These are phyloP conservation scores for Tachysurus vachellii DNA, from an alignment of 2,113 vertebrate species.

Conservation along the genomic window DNA sequence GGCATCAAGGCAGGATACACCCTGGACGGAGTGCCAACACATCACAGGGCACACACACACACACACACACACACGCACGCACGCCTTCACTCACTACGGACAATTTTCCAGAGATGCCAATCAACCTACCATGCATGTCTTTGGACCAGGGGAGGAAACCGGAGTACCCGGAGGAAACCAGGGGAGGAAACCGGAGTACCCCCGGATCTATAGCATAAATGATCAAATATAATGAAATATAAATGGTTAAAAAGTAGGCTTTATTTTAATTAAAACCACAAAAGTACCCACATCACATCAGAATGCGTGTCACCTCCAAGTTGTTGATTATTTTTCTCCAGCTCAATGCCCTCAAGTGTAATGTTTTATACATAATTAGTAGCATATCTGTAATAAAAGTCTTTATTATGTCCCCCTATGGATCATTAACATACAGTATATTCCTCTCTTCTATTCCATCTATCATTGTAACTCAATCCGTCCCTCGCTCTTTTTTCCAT, in stretches of 20 bases:
- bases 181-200: too few relatives aligned
- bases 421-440: not conserved
- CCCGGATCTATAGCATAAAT: not conserved
- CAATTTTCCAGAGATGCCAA: too few relatives aligned
- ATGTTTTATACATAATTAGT: not conserved
- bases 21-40: too few relatives aligned
- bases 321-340: not conserved
- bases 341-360: not conserved
- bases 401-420: not conserved
- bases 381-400: not conserved
- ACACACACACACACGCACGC: too few relatives aligned
- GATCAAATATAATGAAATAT: too few relatives aligned
- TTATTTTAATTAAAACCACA: not conserved
- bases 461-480: conserved; percentile 61
- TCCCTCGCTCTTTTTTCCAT: conserved; percentile 47
- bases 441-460: conserved; percentile 41
- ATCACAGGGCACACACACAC: too few relatives aligned
- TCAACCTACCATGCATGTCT: too few relatives aligned
- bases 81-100: too few relatives aligned
- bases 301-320: not conserved
- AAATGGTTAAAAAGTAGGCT: not conserved
- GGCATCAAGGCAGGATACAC: too few relatives aligned
- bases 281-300: not conserved
- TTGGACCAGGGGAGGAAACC: too few relatives aligned
- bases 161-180: too few relatives aligned